These are phyloP conservation scores for Anarrhichthys ocellatus DNA, from an alignment of 2,113 vertebrate genomes.

Conservation along the genomic window DNA sequence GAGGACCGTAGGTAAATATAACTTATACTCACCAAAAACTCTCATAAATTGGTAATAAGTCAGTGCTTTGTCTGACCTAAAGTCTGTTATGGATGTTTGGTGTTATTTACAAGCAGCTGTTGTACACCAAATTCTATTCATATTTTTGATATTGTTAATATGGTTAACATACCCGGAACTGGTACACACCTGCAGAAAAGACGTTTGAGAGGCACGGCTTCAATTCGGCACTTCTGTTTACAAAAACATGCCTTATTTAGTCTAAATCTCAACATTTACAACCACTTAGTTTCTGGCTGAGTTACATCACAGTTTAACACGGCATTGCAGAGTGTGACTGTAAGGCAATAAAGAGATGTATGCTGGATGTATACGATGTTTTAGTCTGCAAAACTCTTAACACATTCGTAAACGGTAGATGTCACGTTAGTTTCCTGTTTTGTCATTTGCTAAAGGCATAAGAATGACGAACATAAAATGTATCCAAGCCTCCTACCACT, in stretches of 20 bases:
- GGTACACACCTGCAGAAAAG: neutral
- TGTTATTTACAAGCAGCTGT: neutral
- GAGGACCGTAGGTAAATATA: slow-evolving; percentile 32
- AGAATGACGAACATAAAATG: neutral
- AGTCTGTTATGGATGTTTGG: neutral
- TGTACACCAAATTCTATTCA: neutral
- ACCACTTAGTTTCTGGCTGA: neutral
- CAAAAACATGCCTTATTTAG: neutral
- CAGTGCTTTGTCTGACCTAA: neutral
- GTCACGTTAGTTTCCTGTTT: neutral
- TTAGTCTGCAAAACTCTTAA: neutral
- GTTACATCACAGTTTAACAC: neutral
- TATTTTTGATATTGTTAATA: neutral
- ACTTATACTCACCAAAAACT: neutral
- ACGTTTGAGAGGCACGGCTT: neutral
- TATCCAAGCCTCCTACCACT: neutral
- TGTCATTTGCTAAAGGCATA: neutral
- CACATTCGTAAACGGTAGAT: neutral
- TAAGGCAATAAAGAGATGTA: neutral
- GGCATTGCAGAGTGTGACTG: neutral
- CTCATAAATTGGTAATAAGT: neutral
- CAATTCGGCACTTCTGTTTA: neutral
- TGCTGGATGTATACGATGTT: neutral
- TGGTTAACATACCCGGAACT: neutral
- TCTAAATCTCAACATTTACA: neutral